Conservation (phyloP, 2,888 invertebrate genomes). For the Scrobipalpa costella region DNA sequence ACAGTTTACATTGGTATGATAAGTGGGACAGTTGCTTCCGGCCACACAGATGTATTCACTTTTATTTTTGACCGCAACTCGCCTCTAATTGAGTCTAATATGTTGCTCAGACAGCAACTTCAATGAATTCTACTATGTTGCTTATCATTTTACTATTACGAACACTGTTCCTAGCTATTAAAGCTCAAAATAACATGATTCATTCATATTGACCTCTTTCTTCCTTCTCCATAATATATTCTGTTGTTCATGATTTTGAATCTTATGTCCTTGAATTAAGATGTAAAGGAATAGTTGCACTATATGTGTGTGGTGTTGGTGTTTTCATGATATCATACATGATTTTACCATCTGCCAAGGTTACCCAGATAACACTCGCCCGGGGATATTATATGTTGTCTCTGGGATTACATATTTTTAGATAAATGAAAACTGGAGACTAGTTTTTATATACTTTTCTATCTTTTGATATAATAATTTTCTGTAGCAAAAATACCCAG, state of each 20-base stretch:
- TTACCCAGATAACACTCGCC: constrained; percentile 34
- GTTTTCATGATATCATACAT: constrained; percentile 40
- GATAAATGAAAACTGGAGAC: background rate
- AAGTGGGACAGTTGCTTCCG: constrained; percentile 45
- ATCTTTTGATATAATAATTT: no score
- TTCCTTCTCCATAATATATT: constrained; percentile 12
- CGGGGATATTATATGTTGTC: constrained; percentile 25
- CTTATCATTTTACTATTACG: constrained; percentile 5
- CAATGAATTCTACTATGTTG: background rate
- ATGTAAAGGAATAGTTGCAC: background rate
- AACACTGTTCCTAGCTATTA: background rate
- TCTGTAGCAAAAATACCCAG: no score
- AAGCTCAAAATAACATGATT: constrained; percentile 11
- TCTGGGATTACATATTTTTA: constrained; percentile 27
- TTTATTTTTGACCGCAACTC: constrained; percentile 57
- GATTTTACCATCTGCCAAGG: constrained; percentile 35
- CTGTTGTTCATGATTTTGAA: constrained; percentile 41
- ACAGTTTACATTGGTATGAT: constrained; percentile 42
- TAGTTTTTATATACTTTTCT: background rate
- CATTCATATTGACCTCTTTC: background rate
- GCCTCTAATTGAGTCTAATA: constrained; percentile 69
- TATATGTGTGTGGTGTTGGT: background rate
- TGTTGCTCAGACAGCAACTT: constrained; percentile 35
- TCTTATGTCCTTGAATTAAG: constrained; percentile 38
- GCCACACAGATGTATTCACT: constrained; percentile 45